Conservation (phyloP, 2,888 invertebrate species). For the Drosophila anomelani region DNA sequence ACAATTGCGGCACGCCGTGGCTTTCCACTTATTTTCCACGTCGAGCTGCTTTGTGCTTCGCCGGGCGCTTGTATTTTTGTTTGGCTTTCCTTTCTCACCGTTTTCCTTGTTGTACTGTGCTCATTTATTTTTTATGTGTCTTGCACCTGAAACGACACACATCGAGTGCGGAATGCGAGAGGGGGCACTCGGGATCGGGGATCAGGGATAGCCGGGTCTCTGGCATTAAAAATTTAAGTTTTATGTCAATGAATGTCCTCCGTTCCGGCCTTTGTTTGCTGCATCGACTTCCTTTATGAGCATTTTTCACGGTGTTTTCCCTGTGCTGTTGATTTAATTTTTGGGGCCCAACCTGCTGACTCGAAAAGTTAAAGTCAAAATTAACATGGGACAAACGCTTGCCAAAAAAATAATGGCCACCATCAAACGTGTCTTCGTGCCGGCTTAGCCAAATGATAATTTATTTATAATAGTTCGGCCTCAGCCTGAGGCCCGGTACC, state of each 20-base stretch:
- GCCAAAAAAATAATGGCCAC: conserved; percentile 25
- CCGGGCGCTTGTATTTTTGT: conserved; percentile 36
- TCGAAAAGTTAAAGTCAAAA: conserved; percentile 21
- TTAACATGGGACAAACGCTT: conserved; percentile 41
- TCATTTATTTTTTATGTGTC: conserved; percentile 71
- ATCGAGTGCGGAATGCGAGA: conserved; percentile 6
- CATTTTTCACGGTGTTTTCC: conserved; percentile 46
- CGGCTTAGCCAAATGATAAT: conserved; percentile 54
- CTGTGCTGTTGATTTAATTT: conserved; percentile 57
- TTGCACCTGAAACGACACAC: conserved; percentile 65
- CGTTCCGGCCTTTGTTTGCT: conserved; percentile 39
- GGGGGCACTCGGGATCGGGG: conserved; percentile 20
- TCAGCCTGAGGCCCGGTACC: conserved; percentile 24
- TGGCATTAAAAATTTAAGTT: conserved; percentile 73
- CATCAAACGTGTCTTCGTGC: conserved; percentile 40
- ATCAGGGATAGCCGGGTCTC: conserved; percentile 22
- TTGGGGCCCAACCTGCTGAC: conserved; percentile 17
- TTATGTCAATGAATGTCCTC: conserved; percentile 64
- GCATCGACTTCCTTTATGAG: conserved; percentile 32
- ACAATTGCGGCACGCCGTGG: conserved; percentile 46
- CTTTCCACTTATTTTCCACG: conserved; percentile 50
- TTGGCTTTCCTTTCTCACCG: conserved; percentile 19
- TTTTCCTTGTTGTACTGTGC: conserved; percentile 37
- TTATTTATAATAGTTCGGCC: conserved; percentile 60
- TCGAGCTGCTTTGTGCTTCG: conserved; percentile 37